These are phyloP conservation scores for Heteromurus nitidus DNA, from an alignment of 2,888 invertebrate genomes.

Conservation along the genomic window DNA sequence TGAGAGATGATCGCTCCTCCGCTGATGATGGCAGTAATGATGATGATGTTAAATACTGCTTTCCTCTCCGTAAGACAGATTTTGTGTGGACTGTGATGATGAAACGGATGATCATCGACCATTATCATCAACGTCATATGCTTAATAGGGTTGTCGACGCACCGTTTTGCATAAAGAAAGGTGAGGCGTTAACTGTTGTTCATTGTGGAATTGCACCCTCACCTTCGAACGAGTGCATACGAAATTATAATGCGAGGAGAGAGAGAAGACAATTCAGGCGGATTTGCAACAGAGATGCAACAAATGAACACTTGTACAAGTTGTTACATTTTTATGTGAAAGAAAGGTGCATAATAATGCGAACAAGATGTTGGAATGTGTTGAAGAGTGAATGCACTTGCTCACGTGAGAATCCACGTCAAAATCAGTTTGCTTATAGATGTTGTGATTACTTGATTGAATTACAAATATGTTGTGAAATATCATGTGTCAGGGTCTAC, in stretches of 20 bases:
- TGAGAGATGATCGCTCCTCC: not conserved
- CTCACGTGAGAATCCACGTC: too few relatives aligned
- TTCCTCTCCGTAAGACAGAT: not conserved
- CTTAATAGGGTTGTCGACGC: conserved; percentile 27
- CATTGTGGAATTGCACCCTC: not conserved
- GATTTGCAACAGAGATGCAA: too few relatives aligned
- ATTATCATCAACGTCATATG: conserved; percentile 34
- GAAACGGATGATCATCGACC: conserved; percentile 5
- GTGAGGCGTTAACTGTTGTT: conserved; percentile 22
- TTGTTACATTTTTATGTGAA: too few relatives aligned
- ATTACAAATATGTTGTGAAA: too few relatives aligned
- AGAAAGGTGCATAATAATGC: too few relatives aligned
- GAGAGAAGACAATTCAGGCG: too few relatives aligned
- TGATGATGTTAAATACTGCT: not conserved
- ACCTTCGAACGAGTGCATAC: not conserved
- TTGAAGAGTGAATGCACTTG: too few relatives aligned
- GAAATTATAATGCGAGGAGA: not conserved
- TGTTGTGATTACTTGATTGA: too few relatives aligned
- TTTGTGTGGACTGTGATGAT: not conserved
- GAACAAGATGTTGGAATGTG: too few relatives aligned
- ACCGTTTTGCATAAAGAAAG: conserved; percentile 16
- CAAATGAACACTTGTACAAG: too few relatives aligned
- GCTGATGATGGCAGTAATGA: conserved; percentile 10
- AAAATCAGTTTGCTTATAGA: too few relatives aligned
- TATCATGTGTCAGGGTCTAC: too few relatives aligned